Conservation (phyloP, 2,113 vertebrate species). For the Forbesichthys agassizii region DNA sequence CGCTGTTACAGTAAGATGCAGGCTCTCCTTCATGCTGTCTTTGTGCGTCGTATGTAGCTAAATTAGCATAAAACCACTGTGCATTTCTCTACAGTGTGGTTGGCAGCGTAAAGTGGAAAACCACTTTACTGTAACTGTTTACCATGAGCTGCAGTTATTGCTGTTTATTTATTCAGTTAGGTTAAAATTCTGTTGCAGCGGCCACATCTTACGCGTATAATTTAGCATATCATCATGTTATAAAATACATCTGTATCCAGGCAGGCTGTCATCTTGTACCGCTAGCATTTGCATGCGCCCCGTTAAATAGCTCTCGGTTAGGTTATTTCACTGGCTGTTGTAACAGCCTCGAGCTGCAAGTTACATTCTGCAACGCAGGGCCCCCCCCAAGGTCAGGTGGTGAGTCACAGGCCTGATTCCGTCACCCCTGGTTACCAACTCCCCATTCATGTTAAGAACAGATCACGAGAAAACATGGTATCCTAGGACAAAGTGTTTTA, state of each 20-base stretch:
- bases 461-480: slow-evolving; percentile 48
- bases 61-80: neutral
- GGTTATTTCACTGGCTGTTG: slow-evolving; percentile 39
- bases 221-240: neutral
- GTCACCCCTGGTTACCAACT: slow-evolving; percentile 71
- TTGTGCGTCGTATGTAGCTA: slow-evolving; percentile 3
- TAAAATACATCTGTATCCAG: neutral
- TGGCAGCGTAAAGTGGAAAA: neutral
- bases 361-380: slow-evolving; percentile 53
- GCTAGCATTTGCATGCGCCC: slow-evolving; percentile 7
- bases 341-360: slow-evolving; percentile 50
- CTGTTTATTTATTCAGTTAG: slow-evolving; percentile 2
- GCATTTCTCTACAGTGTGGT: slow-evolving; percentile 1
- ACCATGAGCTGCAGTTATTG: neutral
- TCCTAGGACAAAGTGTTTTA: neutral
- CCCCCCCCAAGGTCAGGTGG: slow-evolving; percentile 55
- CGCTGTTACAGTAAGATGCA: too few species aligned
- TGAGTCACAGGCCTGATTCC: slow-evolving; percentile 76
- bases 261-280: neutral
- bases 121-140: neutral
- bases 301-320: slow-evolving; percentile 32
- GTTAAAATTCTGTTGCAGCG: slow-evolving; percentile 7
- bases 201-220: neutral
- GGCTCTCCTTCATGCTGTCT: too few species aligned
- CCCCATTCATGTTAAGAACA: slow-evolving; percentile 63